Evolutionary conservation across 2,113 vertebrate species (phyloP).

Genomic region (Ophiodon elongatus): DNA sequence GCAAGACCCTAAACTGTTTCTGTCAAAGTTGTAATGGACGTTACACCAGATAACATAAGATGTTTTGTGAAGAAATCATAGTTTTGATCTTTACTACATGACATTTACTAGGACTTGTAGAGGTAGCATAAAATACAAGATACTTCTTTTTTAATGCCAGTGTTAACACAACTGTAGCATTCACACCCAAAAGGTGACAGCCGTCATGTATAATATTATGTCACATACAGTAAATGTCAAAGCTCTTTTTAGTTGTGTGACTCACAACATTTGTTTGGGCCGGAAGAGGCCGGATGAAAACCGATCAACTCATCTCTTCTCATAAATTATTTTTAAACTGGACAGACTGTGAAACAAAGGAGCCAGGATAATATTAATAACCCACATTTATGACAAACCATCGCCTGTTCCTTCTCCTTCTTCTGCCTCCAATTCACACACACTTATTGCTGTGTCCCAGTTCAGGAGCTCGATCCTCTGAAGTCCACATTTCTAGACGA

Average conservation of each 20-base stretch:
- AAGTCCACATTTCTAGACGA: constrained; percentile 23
- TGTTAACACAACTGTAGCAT: not conserved
- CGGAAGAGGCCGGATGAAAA: not conserved
- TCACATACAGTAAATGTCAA: not conserved
- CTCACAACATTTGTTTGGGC: not conserved
- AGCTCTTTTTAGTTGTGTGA: not conserved
- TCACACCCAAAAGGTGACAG: not conserved
- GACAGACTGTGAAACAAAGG: constrained; percentile 23
- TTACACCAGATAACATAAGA: not conserved
- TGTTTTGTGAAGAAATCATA: not conserved
- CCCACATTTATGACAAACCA: constrained; percentile 22
- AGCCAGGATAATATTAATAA: constrained; percentile 29
- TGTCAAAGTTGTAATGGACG: not conserved
- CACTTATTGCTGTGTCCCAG: constrained; percentile 37
- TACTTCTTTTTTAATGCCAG: not conserved
- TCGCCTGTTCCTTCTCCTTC: constrained; percentile 1
- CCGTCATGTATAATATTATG: not conserved
- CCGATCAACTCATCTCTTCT: not conserved
- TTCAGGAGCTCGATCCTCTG: constrained; percentile 33
- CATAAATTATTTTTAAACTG: constrained; percentile 10
- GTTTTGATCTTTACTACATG: not conserved
- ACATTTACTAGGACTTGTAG: not conserved
- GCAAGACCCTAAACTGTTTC: not conserved
- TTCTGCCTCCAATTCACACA: constrained; percentile 9
- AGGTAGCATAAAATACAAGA: not conserved